Conservation (phyloP, 2,113 vertebrate species). For the Barnardius zonarius region DNA sequence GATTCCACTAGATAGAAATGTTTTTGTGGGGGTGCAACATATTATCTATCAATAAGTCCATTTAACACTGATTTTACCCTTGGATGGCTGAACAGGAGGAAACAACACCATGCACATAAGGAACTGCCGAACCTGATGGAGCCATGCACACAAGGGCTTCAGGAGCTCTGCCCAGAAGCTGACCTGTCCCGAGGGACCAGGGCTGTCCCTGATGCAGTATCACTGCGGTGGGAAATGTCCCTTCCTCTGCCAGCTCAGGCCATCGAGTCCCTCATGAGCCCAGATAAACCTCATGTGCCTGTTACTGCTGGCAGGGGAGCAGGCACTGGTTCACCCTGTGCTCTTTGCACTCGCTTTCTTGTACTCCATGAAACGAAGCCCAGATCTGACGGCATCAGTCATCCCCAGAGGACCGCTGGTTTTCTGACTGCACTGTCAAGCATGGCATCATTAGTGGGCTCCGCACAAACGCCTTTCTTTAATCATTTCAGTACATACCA, state of each 20-base stretch:
- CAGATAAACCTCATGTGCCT: background rate
- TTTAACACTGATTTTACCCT: background rate
- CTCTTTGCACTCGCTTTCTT: background rate
- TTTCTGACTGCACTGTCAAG: background rate
- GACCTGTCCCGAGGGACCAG: background rate
- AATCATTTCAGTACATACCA: accelerated
- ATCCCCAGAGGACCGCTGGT: background rate
- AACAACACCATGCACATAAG: background rate
- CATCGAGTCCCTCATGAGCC: background rate
- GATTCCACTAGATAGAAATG: background rate
- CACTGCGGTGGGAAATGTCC: background rate
- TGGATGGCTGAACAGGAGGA: background rate
- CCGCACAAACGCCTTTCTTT: background rate
- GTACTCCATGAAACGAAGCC: background rate
- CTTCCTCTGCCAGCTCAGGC: background rate
- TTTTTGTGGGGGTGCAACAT: background rate
- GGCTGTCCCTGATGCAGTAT: background rate
- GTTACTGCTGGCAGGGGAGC: background rate
- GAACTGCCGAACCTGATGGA: accelerated
- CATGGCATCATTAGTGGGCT: background rate
- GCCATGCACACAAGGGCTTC: accelerated
- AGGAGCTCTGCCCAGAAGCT: background rate
- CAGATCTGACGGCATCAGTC: background rate
- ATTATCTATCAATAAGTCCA: background rate
- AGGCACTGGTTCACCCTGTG: background rate